Base-by-base conservation (phyloP, 2,113 vertebrate genomes). In the Coptodon rendalli region DNA sequence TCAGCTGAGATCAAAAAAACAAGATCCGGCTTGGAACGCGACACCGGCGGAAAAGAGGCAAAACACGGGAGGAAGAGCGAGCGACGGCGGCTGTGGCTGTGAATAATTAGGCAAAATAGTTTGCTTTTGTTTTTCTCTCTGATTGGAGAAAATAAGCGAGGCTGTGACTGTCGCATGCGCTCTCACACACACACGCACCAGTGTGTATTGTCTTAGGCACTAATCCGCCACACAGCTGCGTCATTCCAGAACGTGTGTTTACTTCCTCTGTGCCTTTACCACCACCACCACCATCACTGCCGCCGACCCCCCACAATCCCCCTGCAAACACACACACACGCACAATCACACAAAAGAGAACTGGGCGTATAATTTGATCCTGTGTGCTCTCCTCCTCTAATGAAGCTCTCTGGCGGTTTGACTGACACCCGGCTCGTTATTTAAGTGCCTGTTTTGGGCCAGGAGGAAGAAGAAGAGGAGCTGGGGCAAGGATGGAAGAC, bases 381-480 rank as follows among this genome's bases (percentile, higher is more conserved):
- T 90, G 89, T 90, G 91, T 29, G 86, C 92, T 94, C 89, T 89
- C 87, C 90, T 93, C 88, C 91, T 93, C 92, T 95, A 94, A 95
- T 92, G 91, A 95, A 95, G 92, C 92, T 93, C 95, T 95, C 92
- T 86, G 89, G 90, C 61, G 89, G 93, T 93, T 93, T 94, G 93
- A 95, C 92, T 95, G 95, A 95, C 95, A 94, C 92, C 85, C 82
- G 31, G 91, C 93, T 94, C 50, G 90, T 95, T 95, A 94, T 93
- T 92, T 92, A 93, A 91, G 92, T 29, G 68, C 87, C 85, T 92
- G 92, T 92, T 90, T 91, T 88, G 91, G 91, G 82, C 88, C 82
- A 34, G 66, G 89, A 89, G 86, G 87, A 87, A 59, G 85, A 87
- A 59, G 85, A 91, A 61, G 87, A 91, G 80, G 84, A 82, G 68